Base-by-base conservation (phyloP, 2,888 invertebrate species). In the Halictus ligatus region DNA sequence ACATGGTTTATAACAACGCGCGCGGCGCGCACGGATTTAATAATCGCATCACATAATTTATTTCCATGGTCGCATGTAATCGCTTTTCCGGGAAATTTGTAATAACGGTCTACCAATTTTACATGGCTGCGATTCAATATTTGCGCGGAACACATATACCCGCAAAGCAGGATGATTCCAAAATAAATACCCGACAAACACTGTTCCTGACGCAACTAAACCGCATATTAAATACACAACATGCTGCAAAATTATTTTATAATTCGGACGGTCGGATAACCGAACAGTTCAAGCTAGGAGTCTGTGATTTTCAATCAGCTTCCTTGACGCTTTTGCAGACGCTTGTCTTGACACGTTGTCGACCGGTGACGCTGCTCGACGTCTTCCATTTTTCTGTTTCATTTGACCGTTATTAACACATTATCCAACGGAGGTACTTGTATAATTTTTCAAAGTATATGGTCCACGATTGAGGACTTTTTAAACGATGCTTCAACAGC, bases 41-140 rank as follows among this genome's bases (percentile, higher is more conserved):
- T 87, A 86, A 87, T 78, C 77, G 78, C 72, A 67, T 50, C 78
- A 80, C 80, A 83, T 83, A 86, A 87, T 87, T 86, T 85, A 85
- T 83, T 85, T 72, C 83, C 79, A 85, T 75, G 74, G 77, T 75
- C 77, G 35, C 69, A 54, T 78, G 78, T 82, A 87, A 87, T 85
- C 86, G 86, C 83, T 85, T 85, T 85, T 58, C 85, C 78, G 74
- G 83, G 21, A 74, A 85, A 85, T 87, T 85, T 76, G 83, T 79
- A 82, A 80, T 78, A 85, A 77, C 77, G 85, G 74, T 64, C 79
- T 54, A 77, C 69, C 79, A 85, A 85, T 86, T 86, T 85, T 85
- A 85, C 86, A 80, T 75, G 74, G 77, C 77, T 79, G 85, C 79
- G 77, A 79, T 83, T 77, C 85, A 78, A 83, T 84, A 80, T 83